phyloP scores from a whole-genome alignment of 2,888 invertebrate species.

The Herminia tarsipennalis region DNA sequence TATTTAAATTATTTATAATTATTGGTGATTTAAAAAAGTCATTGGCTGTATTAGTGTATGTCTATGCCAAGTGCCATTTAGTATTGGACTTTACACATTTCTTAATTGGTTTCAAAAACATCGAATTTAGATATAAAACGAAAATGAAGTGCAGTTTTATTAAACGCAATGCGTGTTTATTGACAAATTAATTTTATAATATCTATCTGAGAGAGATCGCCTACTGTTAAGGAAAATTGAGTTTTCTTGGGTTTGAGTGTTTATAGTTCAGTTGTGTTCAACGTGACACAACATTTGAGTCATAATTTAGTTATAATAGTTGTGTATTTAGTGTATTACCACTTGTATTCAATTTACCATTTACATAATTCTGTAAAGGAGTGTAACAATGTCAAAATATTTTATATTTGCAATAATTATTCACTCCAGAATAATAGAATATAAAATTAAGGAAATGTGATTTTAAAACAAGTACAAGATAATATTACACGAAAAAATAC shows the following conservation, averaged over 20 bases:
- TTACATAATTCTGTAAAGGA: conserved; percentile 38
- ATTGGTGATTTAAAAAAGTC: no score
- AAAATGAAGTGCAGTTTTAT: not conserved
- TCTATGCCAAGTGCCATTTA: conserved; percentile 41
- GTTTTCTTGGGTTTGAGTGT: conserved; percentile 13
- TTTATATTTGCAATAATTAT: conserved; percentile 30
- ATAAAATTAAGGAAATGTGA: conserved; percentile 23
- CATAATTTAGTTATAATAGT: conserved; percentile 55
- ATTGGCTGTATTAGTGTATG: conserved; percentile 16
- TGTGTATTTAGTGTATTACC: conserved; percentile 56
- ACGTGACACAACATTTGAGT: conserved; percentile 68
- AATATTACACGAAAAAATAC: no score
- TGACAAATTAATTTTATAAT: no score
- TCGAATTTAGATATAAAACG: conserved; percentile 28
- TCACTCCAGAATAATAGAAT: conserved; percentile 35
- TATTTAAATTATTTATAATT: no score
- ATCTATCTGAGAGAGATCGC: conserved; percentile 10
- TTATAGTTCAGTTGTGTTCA: conserved; percentile 55
- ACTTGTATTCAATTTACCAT: conserved; percentile 52
- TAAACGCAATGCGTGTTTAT: conserved; percentile 3
- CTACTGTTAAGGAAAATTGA: conserved; percentile 11
- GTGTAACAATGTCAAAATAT: conserved; percentile 36
- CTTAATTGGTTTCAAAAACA: conserved; percentile 38
- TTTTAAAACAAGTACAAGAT: conserved; percentile 16
- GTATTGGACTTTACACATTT: conserved; percentile 28